Percentiles rank a stretch among this genome's conserved stretches.
Conservation (phyloP, 2,797 vertebrate species). For the Sebastes hubbsi region DNA sequence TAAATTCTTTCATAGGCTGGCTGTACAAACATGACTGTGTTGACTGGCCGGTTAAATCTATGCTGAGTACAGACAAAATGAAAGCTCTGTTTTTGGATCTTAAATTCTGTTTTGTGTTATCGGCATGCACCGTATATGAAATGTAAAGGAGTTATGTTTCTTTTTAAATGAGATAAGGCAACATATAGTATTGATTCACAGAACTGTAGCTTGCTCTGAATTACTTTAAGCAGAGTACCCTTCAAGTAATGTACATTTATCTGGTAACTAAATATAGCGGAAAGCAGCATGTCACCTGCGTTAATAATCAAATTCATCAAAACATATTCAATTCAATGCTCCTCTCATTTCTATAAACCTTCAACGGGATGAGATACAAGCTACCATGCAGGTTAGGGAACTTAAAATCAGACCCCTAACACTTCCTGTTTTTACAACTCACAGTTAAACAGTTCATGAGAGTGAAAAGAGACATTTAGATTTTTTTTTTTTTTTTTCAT, state of each 20-base stretch:
- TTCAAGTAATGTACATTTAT: conserved; percentile 39
- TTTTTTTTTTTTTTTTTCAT: conserved; percentile 74
- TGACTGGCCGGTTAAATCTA: background rate
- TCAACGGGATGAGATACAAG: conserved; percentile 31
- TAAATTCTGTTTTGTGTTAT: background rate
- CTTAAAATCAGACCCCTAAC: conserved; percentile 27
- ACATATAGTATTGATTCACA: conserved; percentile 35
- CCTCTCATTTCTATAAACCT: conserved; percentile 31
- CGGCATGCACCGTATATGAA: conserved; percentile 12
- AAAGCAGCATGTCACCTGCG: conserved; percentile 8
- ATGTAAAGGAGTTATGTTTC: background rate
- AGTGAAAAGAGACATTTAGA: conserved; percentile 35
- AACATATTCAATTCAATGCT: conserved; percentile 22
- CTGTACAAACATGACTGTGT: conserved; percentile 6
- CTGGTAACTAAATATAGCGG: conserved; percentile 23
- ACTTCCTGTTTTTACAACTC: conserved; percentile 48
- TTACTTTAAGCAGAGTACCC: conserved; percentile 33
- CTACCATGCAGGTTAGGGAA: conserved; percentile 26
- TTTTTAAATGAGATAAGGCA: conserved; percentile 52
- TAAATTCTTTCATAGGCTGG: background rate
- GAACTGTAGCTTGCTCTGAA: conserved; percentile 31
- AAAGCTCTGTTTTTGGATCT: conserved; percentile 1
- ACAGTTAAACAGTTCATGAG: conserved; percentile 44
- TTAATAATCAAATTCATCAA: conserved; percentile 33
- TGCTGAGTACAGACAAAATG: background rate